Conservation (phyloP, 2,113 vertebrate species). For the Protomyctophum bolini region DNA sequence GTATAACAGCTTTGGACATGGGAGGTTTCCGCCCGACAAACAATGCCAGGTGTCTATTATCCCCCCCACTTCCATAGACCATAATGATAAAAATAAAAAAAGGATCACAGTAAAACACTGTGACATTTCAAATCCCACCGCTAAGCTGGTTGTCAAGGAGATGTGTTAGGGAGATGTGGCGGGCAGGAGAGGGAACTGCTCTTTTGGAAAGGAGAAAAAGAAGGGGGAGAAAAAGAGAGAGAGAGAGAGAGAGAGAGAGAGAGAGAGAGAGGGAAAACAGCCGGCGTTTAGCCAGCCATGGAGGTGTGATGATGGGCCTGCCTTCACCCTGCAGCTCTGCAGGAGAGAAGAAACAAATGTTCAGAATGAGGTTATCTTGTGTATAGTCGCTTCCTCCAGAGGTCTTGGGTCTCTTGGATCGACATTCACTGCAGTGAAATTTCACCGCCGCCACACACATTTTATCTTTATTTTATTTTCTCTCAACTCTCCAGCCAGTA, state of each 20-base stretch:
- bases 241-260: too few species aligned
- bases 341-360: constrained; percentile 30
- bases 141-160: constrained; percentile 72
- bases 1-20: too few species aligned
- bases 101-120: constrained; percentile 66
- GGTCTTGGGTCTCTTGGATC: constrained; percentile 27
- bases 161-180: constrained; percentile 66
- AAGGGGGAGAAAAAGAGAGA: too few species aligned
- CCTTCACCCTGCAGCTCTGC: constrained; percentile 63
- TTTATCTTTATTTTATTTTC: background rate
- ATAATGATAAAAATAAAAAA: constrained; percentile 60
- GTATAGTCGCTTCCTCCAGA: constrained; percentile 5
- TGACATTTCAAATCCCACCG: constrained; percentile 73
- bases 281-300: constrained; percentile 52
- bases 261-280: too few species aligned
- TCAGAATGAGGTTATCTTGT: constrained; percentile 20
- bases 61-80: constrained; percentile 39
- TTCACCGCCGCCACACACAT: constrained; percentile 3
- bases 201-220: constrained; percentile 45
- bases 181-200: constrained; percentile 49
- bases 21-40: too few species aligned
- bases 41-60: constrained; percentile 42
- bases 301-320: constrained; percentile 59
- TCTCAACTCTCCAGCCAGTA: constrained; percentile 7
- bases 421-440: constrained; percentile 39